Percentiles rank a stretch among this genome's conserved stretches.
These are phyloP conservation scores for Pelusios castaneus DNA, from an alignment of 2,113 vertebrate genomes.

Conservation along the genomic window DNA sequence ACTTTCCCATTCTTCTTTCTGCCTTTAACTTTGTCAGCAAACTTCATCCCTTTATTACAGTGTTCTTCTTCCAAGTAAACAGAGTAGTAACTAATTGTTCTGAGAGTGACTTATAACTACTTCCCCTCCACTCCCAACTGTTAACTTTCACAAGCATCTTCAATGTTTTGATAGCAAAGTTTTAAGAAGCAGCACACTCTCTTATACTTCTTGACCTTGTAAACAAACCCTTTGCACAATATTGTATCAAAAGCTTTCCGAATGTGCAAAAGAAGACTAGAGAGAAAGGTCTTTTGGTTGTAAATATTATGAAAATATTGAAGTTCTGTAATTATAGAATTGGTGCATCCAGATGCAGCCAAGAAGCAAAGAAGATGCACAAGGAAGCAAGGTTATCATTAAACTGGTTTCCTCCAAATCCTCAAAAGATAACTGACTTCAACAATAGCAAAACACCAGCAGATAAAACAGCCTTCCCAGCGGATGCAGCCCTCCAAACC, in stretches of 20 bases:
- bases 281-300: neutral
- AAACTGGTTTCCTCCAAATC: constrained; percentile 49
- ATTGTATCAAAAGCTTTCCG: neutral
- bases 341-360: neutral
- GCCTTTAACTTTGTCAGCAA: neutral
- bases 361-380: constrained; percentile 9
- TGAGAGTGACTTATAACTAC: fast-evolving
- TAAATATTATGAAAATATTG: neutral
- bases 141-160: neutral
- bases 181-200: neutral
- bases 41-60: neutral
- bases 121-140: neutral
- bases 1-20: neutral
- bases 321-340: neutral
- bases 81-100: fast-evolving
- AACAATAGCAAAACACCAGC: constrained; percentile 8
- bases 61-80: neutral
- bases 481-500: constrained; percentile 22
- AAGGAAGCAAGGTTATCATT: constrained; percentile 10
- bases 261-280: fast-evolving
- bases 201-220: neutral
- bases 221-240: neutral
- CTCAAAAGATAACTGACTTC: constrained; percentile 5
- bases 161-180: fast-evolving
- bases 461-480: constrained; percentile 29